Evolutionary conservation across 2,797 vertebrate species (phyloP), one percentile per base, ranked within the genome.

Genomic region (Anabas testudineus): DNA sequence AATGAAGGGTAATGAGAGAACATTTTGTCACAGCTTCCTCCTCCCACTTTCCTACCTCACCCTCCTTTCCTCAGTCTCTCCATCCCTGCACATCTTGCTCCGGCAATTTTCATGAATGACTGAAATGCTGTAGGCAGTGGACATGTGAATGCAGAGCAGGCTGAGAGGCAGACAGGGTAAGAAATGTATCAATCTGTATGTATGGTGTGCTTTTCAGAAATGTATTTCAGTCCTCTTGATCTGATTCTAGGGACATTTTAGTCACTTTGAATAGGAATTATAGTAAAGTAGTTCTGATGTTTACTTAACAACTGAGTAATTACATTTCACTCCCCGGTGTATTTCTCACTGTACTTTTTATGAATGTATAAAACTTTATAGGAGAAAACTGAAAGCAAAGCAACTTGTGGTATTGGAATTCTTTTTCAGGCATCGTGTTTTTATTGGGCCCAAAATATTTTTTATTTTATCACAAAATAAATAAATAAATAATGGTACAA

Each of bases 61-160:
- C 30, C 45, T 46, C 56, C 30, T 54, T 45, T 45, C 7, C 42
- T 45, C 56, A 7, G 32, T 49, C 30, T 56, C 55, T 52, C 56
- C 7, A 1, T 58, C 57, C 15, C 22, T 19, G 34, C 42, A 2
- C 70, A 43, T 66, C 60, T 80, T 43, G n/a, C 62, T 72, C 54
- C 22, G 28, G 57, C 54, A 24, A 10, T 74, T 84, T 87, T 83
- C 78, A 79, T 87, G 85, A 87, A 88, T 85, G 86, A 58, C 63
- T 53, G 76, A 65, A 32, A 26, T 24, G 7, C 39, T 69, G 66
- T 30, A 26, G 63, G 60, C 57, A 43, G 61, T 4, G 52, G 74
- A 45, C 57, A 69, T 56, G 56, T 66, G 69, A 79, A 64, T 28
- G 65, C 55, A 72, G 62, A 62, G 28, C 47, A 56, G 47, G 24